Conservation (phyloP, 2,888 invertebrate species). For the Electrophaes corylata region DNA sequence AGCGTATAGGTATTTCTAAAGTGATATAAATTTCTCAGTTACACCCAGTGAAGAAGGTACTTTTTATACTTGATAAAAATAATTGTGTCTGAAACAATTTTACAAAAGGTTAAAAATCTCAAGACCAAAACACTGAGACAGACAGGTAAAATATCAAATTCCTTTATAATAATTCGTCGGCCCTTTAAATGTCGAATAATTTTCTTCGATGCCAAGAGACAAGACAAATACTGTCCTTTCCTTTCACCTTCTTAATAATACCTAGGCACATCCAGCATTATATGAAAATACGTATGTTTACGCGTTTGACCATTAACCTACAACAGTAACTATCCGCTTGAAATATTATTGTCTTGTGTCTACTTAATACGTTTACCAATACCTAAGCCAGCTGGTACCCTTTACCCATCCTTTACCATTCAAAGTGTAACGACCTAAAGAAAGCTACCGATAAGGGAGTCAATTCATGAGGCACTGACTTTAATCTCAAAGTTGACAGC, state of each 20-base stretch:
- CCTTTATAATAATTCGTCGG: constrained; percentile 14
- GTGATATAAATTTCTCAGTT: constrained; percentile 5
- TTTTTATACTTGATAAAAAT: constrained; percentile 10
- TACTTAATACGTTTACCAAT: background rate
- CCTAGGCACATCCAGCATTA: too few species aligned
- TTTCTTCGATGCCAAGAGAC: constrained; percentile 4
- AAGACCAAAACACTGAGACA: constrained; percentile 33
- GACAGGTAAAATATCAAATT: constrained; percentile 37
- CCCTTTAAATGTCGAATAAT: constrained; percentile 21
- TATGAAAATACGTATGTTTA: too few species aligned
- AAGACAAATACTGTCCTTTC: background rate
- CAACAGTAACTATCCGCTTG: background rate
- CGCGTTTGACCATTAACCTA: too few species aligned
- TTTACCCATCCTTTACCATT: constrained; percentile 22
- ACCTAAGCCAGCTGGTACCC: constrained; percentile 3
- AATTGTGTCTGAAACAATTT: constrained; percentile 20
- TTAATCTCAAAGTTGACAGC: constrained; percentile 30
- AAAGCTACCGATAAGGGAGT: constrained; percentile 19
- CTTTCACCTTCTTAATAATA: too few species aligned
- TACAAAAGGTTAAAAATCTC: constrained; percentile 28
- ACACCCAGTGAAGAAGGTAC: background rate
- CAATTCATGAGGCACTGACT: constrained; percentile 27
- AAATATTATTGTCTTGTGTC: background rate
- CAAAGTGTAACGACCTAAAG: constrained; percentile 25
- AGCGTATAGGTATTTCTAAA: background rate